These are phyloP conservation scores for Cricetomys ansorgei DNA, from an alignment of 2,113 vertebrate species.

Conservation along the genomic window DNA sequence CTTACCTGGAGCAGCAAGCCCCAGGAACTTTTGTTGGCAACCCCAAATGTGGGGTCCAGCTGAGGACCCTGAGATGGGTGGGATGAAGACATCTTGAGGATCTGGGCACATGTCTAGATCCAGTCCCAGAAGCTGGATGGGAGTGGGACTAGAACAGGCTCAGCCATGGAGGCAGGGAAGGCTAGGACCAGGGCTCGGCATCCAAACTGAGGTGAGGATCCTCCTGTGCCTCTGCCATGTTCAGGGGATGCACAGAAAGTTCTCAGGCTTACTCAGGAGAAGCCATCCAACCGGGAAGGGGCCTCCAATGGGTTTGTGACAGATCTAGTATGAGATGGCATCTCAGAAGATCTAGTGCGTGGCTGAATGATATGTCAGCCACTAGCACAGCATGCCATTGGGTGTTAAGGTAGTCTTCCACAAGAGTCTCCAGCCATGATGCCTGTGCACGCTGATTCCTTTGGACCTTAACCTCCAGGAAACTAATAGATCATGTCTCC, in stretches of 20 bases:
- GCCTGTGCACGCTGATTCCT: not conserved
- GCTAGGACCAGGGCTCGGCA: fast-evolving
- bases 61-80: fast-evolving
- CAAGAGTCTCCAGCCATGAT: fast-evolving
- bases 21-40: fast-evolving
- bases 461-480: not conserved
- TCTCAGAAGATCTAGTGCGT: not conserved
- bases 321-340: not conserved
- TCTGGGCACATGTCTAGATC: not conserved
- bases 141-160: not conserved
- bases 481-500: fast-evolving
- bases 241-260: fast-evolving
- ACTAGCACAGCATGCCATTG: not conserved
- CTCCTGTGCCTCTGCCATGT: fast-evolving
- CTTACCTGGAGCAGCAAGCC: too few relatives aligned
- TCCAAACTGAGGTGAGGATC: fast-evolving
- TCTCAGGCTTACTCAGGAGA: not conserved
- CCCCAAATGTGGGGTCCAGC: not conserved
- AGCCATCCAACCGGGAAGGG: fast-evolving
- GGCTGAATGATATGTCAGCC: fast-evolving
- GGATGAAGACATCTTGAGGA: not conserved
- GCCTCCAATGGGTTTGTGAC: not conserved
- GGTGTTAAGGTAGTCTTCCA: fast-evolving
- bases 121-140: too few relatives aligned
- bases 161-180: not conserved